A percentile compares a stretch with the other conserved stretches of the same genome.
phyloP scores from a whole-genome alignment of 2,888 invertebrate species.

The Bombylius discolor region DNA sequence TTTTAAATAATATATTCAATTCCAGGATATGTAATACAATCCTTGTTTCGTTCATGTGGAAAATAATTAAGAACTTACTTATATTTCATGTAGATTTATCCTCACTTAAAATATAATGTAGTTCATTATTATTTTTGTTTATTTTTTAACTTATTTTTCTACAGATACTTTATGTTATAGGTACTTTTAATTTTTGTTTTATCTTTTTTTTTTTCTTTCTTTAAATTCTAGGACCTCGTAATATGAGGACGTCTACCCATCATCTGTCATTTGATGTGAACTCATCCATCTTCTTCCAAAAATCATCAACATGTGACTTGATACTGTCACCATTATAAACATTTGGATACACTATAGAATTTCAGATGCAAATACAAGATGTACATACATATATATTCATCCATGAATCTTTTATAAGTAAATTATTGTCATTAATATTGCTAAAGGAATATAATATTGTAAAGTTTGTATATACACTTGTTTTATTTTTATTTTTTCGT shows the following conservation, averaged over 20 bases:
- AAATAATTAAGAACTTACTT: not conserved
- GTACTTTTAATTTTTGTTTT: no score
- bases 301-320: not conserved
- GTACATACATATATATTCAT: no score
- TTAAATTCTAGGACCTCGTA: not conserved
- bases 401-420: no score
- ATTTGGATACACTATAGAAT: not conserved
- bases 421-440: no score
- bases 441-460: no score
- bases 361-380: no score
- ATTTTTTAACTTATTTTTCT: not conserved
- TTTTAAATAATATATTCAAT: not conserved
- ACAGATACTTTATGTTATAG: no score
- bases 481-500: no score
- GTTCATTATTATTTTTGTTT: not conserved
- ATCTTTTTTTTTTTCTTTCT: not conserved
- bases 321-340: not conserved
- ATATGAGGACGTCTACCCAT: not conserved
- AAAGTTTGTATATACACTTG: no score
- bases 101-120: not conserved
- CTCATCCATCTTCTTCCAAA: slow-evolving; percentile 1
- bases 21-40: slow-evolving; percentile 1
- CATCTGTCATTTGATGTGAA: slow-evolving; percentile 4
- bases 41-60: slow-evolving; percentile 2
- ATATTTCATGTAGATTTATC: not conserved